Conservation (phyloP, 2,888 invertebrate species). For the Alloscopus bannaensis region DNA sequence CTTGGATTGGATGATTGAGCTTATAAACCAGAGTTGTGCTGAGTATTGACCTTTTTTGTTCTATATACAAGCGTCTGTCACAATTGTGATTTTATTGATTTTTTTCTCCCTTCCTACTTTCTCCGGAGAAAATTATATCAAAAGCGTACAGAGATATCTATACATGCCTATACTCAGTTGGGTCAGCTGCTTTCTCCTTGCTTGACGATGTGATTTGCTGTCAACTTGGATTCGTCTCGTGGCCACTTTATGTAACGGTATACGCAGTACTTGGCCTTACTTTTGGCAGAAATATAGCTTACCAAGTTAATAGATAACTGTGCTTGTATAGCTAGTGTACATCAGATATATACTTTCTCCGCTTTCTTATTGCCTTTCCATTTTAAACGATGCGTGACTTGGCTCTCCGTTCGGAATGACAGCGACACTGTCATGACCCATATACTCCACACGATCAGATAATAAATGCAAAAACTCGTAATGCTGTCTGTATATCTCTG, state of each 20-base stretch:
- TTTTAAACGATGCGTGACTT: conserved; percentile 47
- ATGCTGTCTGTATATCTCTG: too few species aligned
- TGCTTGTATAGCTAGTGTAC: not conserved
- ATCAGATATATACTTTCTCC: not conserved
- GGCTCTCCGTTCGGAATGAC: conserved; percentile 3
- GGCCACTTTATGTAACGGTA: not conserved
- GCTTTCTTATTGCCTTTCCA: conserved; percentile 15
- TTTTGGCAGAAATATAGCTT: not conserved
- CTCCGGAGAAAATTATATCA: not conserved
- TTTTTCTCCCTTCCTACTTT: not conserved
- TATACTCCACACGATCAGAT: too few species aligned
- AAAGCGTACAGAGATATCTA: not conserved
- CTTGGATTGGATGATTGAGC: not conserved
- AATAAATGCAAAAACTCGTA: too few species aligned
- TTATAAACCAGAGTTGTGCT: not conserved
- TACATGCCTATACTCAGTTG: not conserved
- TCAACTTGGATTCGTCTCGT: not conserved
- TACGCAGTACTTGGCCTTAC: not conserved
- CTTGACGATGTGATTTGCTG: not conserved
- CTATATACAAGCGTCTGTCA: not conserved
- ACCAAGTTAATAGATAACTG: not conserved
- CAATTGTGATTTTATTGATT: conserved; percentile 4
- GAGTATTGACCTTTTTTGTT: not conserved
- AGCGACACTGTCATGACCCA: conserved; percentile 5
- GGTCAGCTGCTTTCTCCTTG: not conserved